Evolutionary conservation across 37 sponge, comb jelly and placozoan genomes (phyloP), one percentile per base, ranked within the genome.

Genomic region (Agelas oroides): DNA sequence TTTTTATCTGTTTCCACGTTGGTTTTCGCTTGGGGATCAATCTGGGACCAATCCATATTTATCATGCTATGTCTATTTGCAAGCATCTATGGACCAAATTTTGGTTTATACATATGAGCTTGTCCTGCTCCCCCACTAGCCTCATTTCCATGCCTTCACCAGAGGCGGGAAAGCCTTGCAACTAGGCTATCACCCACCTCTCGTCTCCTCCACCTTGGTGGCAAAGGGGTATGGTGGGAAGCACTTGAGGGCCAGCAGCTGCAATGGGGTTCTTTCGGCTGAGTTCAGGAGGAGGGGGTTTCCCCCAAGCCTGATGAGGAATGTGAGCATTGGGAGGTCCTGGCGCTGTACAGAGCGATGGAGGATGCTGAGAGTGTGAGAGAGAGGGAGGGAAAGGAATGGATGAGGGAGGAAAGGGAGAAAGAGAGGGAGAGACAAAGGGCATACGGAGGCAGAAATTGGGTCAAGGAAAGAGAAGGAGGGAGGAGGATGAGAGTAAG

Each of bases 271-370:
- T 20, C 72, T 17, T 2, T 38, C 27, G 18, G 56, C 30, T 24
- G 60, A 46, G 73, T 94, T 94, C 59, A 35, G 46, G 19, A 87
- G n/a, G 6, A 87, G 34, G 38, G 88, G 91, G 62, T 94, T 73
- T 33, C 91, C 95, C 58, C 92, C 95, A 21, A 90, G 78, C 41
- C 71, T 79, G 36, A 94, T 88, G 8, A 94, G 83, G 6, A 15
- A 40, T 35, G 78, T 81, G 66, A 84, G 64, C 55, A 75, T 84
- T 27, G 71, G 37, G 31, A 83, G 62, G 56, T 90, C 74, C 18
- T 78, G 65, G 31, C 84, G 62, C 27, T 80, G 79, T 0, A 82
- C 88, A 14, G 89, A 84, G 18, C 92, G 70, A 70, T 94, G 95
- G 15, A 94, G 77, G 13, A 88, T 56, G 46, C 95, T 94, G 28